A percentile compares a stretch with the other conserved stretches of the same genome.
Conservation (phyloP, 2,797 vertebrate species). For the Chelidonichthys spinosus region DNA sequence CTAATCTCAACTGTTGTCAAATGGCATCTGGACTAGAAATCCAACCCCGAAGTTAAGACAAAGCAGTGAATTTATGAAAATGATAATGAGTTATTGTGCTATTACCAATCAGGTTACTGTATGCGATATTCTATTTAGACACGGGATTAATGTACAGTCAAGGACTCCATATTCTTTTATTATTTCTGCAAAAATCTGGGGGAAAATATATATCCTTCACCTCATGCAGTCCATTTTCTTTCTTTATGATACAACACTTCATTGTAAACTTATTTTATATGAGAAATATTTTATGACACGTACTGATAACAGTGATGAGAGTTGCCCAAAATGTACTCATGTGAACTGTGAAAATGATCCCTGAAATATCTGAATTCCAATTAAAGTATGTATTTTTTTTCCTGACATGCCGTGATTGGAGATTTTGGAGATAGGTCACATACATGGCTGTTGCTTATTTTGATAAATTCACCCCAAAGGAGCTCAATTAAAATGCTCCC, state of each 20-base stretch:
- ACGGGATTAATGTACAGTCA: background rate
- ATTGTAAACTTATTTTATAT: background rate
- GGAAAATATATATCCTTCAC: no score
- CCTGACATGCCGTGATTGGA: background rate
- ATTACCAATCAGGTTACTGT: background rate
- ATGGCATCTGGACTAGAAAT: slow-evolving; percentile 43
- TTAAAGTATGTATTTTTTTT: background rate
- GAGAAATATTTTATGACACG: background rate
- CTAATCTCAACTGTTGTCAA: slow-evolving; percentile 43
- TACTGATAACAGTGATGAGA: background rate
- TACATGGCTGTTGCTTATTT: slow-evolving; percentile 3
- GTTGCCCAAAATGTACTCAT: background rate
- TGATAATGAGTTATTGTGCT: background rate
- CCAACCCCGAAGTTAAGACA: slow-evolving; percentile 4
- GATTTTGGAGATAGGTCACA: background rate
- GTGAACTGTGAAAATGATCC: background rate
- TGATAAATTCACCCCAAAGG: background rate
- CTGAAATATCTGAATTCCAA: background rate
- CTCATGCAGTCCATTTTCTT: background rate
- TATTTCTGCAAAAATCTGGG: background rate
- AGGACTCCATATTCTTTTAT: background rate
- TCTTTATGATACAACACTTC: background rate
- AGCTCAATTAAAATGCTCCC: slow-evolving; percentile 7
- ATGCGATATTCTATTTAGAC: background rate
- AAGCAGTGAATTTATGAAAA: background rate